Base-by-base conservation (phyloP, 2,888 invertebrate genomes). In the Agonopterix subpropinquella region DNA sequence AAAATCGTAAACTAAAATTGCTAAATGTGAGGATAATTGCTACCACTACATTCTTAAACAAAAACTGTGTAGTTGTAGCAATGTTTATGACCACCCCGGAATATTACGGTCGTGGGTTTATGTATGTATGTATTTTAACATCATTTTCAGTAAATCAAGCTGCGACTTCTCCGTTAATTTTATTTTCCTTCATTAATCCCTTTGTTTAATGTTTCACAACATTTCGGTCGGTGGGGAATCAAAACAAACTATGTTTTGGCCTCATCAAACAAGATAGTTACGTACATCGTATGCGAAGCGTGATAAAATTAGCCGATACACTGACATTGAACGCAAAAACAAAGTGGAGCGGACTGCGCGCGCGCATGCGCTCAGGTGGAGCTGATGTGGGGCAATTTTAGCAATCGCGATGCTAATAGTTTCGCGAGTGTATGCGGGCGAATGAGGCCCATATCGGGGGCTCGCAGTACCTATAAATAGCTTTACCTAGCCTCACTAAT, bases 241-340 rank as follows among this genome's bases (percentile, higher is more conserved):
- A 84, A 84, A 85, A 84, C 84, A 85, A 82, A 84, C 77, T 71
- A 73, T 73, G 69, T 73, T 77, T 80, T 82, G 78, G 79, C 76
- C 77, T 75, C 79, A 78, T 78, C 80, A 73, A 79, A 77, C 74
- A 74, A 75, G 72, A 80, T 80, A 73, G 80, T 80, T 80, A 77
- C 80, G 80, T 75, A 28, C 4, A 77, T 78, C 67, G 69, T 72
- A 68, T 72, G 76, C 77, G 80, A 76, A 73, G 69, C 77, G 80
- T 67, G 87, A 83, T 86, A 87, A 86, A 86, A 86, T 87, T 87
- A 87, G 86, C 80, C 42, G 80, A 82, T 85, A 85, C 80, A 78
- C 83, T 86, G 86, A 87, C 87, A 87, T 87, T 87, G 86, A 85
- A 87, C 85, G 85, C 80, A 81, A 85, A 83, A 85, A 83, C 84